Percentiles rank a stretch among this genome's conserved stretches.
These are phyloP conservation scores for Drepana falcataria DNA, from an alignment of 2,888 invertebrate species.

Conservation along the genomic window DNA sequence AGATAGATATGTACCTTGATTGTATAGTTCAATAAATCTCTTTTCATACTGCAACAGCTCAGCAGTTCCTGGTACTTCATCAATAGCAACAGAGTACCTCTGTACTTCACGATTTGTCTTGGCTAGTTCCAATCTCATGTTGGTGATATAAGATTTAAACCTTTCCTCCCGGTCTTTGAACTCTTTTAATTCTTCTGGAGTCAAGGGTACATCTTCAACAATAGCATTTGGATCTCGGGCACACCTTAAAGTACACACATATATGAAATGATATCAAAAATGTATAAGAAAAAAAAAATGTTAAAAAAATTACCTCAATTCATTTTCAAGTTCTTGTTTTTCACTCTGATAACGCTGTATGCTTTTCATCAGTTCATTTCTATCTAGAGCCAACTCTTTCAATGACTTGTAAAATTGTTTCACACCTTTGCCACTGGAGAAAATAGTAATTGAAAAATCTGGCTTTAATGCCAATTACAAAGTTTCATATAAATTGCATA, in stretches of 20 bases:
- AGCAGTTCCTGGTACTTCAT: conserved; percentile 94
- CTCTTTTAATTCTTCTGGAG: conserved; percentile 54
- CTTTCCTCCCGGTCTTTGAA: conserved; percentile 60
- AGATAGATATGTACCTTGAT: conserved; percentile 82
- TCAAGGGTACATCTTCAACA: conserved; percentile 56
- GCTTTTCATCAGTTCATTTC: conserved; percentile 80
- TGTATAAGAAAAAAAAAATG: not conserved
- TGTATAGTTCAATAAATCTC: conserved; percentile 96
- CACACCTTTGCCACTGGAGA: conserved; percentile 62
- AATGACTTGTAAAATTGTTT: conserved; percentile 71
- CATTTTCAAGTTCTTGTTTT: conserved; percentile 47
- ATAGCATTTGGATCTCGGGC: conserved; percentile 42
- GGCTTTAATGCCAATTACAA: conserved; percentile 1
- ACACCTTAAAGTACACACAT: conserved; percentile 21
- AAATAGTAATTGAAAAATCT: conserved; percentile 4
- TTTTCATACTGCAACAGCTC: conserved; percentile 97
- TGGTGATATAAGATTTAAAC: conserved; percentile 52
- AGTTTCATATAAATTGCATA: conserved; percentile 1
- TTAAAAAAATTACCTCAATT: conserved; percentile 42
- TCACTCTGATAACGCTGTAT: conserved; percentile 68
- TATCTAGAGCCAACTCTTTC: conserved; percentile 79
- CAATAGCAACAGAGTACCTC: conserved; percentile 89
- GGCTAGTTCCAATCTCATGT: conserved; percentile 82
- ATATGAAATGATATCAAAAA: too few relatives aligned
- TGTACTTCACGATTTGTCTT: conserved; percentile 89